phyloP scores from a whole-genome alignment of 2,888 invertebrate genomes.

The Drosophila siamana region DNA sequence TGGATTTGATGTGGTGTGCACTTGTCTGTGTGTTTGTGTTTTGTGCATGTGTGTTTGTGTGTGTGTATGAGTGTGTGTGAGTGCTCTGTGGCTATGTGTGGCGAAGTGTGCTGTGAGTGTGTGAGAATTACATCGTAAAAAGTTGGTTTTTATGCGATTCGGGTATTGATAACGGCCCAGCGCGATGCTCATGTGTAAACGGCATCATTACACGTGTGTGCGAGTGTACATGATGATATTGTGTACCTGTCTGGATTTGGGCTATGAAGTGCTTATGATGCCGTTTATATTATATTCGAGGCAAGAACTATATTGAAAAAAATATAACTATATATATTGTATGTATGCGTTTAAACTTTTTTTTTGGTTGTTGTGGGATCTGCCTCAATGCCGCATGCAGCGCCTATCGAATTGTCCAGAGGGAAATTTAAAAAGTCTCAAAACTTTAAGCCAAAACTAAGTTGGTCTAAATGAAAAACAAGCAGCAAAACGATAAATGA shows the following conservation, averaged over 20 bases:
- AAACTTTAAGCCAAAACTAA: slow-evolving; percentile 11
- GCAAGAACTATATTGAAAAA: slow-evolving; percentile 42
- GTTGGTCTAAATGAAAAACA: slow-evolving; percentile 9
- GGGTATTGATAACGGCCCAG: slow-evolving; percentile 73
- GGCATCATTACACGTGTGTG: slow-evolving; percentile 63
- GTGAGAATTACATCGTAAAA: slow-evolving; percentile 78
- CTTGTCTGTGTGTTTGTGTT: slow-evolving; percentile 13
- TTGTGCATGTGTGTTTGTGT: slow-evolving; percentile 15
- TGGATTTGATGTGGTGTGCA: slow-evolving; percentile 4
- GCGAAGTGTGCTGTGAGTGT: slow-evolving; percentile 30
- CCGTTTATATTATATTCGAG: slow-evolving; percentile 54
- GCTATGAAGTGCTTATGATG: slow-evolving; percentile 69
- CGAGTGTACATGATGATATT: slow-evolving; percentile 16
- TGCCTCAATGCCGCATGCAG: slow-evolving; percentile 36
- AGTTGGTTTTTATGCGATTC: slow-evolving; percentile 74
- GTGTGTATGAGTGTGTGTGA: slow-evolving; percentile 14
- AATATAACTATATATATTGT: slow-evolving; percentile 22
- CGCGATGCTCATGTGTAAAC: slow-evolving; percentile 76
- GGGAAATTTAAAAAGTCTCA: slow-evolving; percentile 23
- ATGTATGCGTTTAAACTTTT: slow-evolving; percentile 19
- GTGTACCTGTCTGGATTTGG: slow-evolving; percentile 14
- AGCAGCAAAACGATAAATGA: slow-evolving; percentile 3
- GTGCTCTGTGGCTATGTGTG: slow-evolving; percentile 56
- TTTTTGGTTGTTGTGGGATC: slow-evolving; percentile 2
- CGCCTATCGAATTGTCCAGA: slow-evolving; percentile 7